A percentile compares a stretch with the other conserved stretches of the same genome.
Conservation (phyloP, 2,888 invertebrate genomes). For the Malachius bipustulatus region DNA sequence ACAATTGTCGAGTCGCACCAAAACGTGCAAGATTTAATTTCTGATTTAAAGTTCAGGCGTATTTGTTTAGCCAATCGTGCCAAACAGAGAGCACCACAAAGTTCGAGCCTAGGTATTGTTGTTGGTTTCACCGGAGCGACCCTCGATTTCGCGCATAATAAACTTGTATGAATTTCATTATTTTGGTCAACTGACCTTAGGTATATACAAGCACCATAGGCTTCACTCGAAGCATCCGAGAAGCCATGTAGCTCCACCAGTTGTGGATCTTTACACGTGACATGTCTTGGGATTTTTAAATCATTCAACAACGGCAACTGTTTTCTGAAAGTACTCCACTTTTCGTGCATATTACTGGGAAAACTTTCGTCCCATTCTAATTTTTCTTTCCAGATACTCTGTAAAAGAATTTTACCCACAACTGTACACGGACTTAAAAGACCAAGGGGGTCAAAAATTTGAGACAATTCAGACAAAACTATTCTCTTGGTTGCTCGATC, state of each 20-base stretch:
- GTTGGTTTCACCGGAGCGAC: too few species aligned
- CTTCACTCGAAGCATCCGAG: slow-evolving; percentile 4
- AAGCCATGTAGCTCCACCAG: slow-evolving; percentile 1
- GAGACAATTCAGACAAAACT: slow-evolving; percentile 6
- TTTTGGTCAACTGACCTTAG: neutral
- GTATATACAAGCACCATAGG: slow-evolving; percentile 6
- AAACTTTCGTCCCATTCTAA: slow-evolving; percentile 9
- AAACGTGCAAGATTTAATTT: too few species aligned
- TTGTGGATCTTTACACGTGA: neutral
- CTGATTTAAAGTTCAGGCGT: too few species aligned
- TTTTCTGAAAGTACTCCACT: neutral
- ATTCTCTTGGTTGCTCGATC: slow-evolving; percentile 5
- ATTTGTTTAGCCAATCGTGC: too few species aligned
- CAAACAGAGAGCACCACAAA: too few species aligned
- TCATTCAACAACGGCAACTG: neutral
- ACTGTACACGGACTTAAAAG: slow-evolving; percentile 5
- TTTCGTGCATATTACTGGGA: neutral
- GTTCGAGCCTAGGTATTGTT: too few species aligned
- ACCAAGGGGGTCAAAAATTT: slow-evolving; percentile 8
- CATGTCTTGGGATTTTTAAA: neutral
- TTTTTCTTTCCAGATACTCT: slow-evolving; percentile 8
- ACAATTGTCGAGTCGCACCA: too few species aligned
- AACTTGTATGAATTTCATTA: too few species aligned
- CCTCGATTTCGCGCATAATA: too few species aligned
- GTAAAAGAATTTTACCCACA: slow-evolving; percentile 7